A percentile compares a stretch with the other conserved stretches of the same genome.
phyloP scores from a whole-genome alignment of 2,797 vertebrate genomes.

The Pagetopsis macropterus region DNA sequence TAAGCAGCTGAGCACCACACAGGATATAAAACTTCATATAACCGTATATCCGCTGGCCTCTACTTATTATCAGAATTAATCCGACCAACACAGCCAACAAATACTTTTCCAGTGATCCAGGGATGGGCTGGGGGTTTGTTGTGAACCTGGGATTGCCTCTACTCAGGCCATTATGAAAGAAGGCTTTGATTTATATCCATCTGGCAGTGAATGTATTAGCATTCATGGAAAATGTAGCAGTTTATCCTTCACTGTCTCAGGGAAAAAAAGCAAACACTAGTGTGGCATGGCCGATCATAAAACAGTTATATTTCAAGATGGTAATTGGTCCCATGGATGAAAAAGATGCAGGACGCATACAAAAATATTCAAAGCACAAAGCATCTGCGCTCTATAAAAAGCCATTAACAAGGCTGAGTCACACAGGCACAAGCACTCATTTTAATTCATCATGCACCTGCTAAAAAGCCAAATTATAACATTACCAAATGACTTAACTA shows the following conservation, averaged over 20 bases:
- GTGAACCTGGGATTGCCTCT: slow-evolving; percentile 46
- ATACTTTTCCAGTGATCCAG: slow-evolving; percentile 50
- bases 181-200: slow-evolving; percentile 54
- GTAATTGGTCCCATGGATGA: slow-evolving; percentile 49
- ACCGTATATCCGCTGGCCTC: slow-evolving; percentile 54
- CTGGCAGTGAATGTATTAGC: slow-evolving; percentile 51
- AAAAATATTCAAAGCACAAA: slow-evolving; percentile 48
- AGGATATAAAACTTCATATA: slow-evolving; percentile 40
- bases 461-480: slow-evolving; percentile 38
- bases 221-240: slow-evolving; percentile 42
- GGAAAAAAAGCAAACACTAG: slow-evolving; percentile 14
- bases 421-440: slow-evolving; percentile 38
- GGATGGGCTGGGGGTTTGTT: slow-evolving; percentile 48
- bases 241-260: slow-evolving; percentile 20
- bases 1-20: slow-evolving; percentile 31
- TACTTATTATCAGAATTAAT: slow-evolving; percentile 47
- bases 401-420: slow-evolving; percentile 40
- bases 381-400: slow-evolving; percentile 53
- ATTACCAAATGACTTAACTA: slow-evolving; percentile 36
- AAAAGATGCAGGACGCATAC: slow-evolving; percentile 40
- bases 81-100: slow-evolving; percentile 39
- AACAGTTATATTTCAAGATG: slow-evolving; percentile 38
- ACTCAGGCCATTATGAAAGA: slow-evolving; percentile 30
- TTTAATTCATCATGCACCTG: slow-evolving; percentile 50
- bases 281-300: slow-evolving; percentile 42